These are phyloP conservation scores for Polietes domitor DNA, from an alignment of 2,888 invertebrate genomes.

Conservation along the genomic window DNA sequence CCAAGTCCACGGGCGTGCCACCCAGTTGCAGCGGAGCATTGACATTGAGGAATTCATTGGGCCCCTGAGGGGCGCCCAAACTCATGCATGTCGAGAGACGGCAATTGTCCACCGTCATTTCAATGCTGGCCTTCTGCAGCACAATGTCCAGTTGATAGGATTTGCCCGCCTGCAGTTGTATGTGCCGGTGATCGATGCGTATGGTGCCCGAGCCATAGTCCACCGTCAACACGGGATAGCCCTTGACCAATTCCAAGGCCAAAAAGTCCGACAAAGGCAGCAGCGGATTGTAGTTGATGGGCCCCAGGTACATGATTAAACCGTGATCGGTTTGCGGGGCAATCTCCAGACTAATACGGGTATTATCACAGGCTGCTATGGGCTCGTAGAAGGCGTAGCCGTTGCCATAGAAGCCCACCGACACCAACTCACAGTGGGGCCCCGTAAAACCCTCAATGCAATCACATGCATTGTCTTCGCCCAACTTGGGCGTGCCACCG, in stretches of 20 bases:
- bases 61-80: constrained; percentile 86
- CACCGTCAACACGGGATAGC: constrained; percentile 90
- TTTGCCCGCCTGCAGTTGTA: constrained; percentile 90
- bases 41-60: constrained; percentile 88
- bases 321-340: constrained; percentile 89
- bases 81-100: constrained; percentile 87
- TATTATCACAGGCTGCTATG: constrained; percentile 92
- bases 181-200: constrained; percentile 86
- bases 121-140: constrained; percentile 84
- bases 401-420: constrained; percentile 93
- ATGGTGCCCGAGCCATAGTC: constrained; percentile 94
- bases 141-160: constrained; percentile 93
- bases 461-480: constrained; percentile 86
- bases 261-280: constrained; percentile 92
- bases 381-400: constrained; percentile 97
- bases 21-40: constrained; percentile 95
- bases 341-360: constrained; percentile 91
- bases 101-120: constrained; percentile 90
- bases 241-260: constrained; percentile 91
- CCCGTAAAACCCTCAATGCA: constrained; percentile 91
- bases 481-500: constrained; percentile 85
- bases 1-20: constrained; percentile 86
- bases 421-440: constrained; percentile 93
- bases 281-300: constrained; percentile 85
- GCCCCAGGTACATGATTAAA: constrained; percentile 95